Evolutionary conservation across 2,113 vertebrate genomes (phyloP), one percentile per base, ranked within the genome.

Genomic region (Prunella fulvescens): DNA sequence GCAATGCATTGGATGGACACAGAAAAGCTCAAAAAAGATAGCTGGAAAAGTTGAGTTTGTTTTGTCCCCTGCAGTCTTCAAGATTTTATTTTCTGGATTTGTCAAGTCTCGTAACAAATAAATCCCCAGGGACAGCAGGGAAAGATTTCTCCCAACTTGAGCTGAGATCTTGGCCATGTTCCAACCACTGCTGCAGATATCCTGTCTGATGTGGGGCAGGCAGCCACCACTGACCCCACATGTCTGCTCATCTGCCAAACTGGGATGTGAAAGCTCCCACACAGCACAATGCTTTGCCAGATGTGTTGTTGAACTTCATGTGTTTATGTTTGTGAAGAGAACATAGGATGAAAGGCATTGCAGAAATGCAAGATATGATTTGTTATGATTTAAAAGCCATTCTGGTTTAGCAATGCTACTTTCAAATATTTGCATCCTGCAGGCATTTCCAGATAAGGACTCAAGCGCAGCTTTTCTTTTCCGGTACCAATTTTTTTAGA

Each of bases 301-400:
- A 96, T 83, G 76, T 90, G 88, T 69, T 88, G 90, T 86, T 96
- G 94, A 94, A 93, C 88, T 93, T 86, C 44, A 18, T 88, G 53
- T 88, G 88, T 92, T 97, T 95, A 88, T 86, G 64, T 92, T 93
- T 95, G 93, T 77, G 65, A 92, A 72, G 81, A 88, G 70, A 86
- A 86, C 81, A 90, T 45, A 89, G 83, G 95, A 96, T 81, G 66
- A 95, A 93, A 96, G 82, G 65, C 79, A 92, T 81, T 84, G 64
- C 82, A 93, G 95, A 95, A 96, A 95, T 74, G 76, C 85, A 94
- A 95, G 88, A 95, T 67, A 94, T 83, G 71, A 88, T 96, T 93
- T 96, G 94, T 96, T 96, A 94, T 93, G 94, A 93, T 96, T 94
- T 72, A 86, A 60, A 94, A 93, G 64, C 60, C 67, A 33, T 78